Evolutionary conservation across 1,140 invertebrate genomes (phyloP), one percentile per base, ranked within the genome.

Genomic region (Babylonia areolata): DNA sequence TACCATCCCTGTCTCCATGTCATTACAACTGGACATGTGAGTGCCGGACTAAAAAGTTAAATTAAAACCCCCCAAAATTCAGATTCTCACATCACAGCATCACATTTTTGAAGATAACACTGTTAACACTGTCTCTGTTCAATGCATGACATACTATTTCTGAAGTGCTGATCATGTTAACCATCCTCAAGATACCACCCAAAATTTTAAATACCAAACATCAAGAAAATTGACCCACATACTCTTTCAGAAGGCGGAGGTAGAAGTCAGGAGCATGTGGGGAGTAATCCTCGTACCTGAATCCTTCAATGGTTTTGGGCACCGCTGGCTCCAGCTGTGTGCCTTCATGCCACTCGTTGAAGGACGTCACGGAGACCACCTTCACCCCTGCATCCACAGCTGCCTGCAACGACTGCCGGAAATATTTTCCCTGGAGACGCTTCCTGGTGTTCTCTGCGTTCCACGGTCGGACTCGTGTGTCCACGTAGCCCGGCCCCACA

Each of bases 301-400:
- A 90, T 75, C 82, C 81, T 84, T 87, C 40, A 64, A 87, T 87
- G 87, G 89, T 90, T 81, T 92, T 92, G 33, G 93, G 90, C 33
- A 94, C 85, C 3, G 95, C 95, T 78, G 94, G 91, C 88, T 95
- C 95, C 83, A 95, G 95, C 89, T 95, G 95, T 23, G 95, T 95
- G 12, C 95, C 95, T 91, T 95, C 95, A 85, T 95, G 95, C 95
- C 95, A 95, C 88, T 95, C 95, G 89, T 95, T 95, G 89, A 95
- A 95, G 12, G 94, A 95, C 20, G 95, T 95, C 28, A 95, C 94
- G 31, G 94, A 94, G 39, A 95, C 85, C 40, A 94, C 88, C 58
- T 87, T 80, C 42, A 94, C 93, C 12, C 89, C 81, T 40, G 91
- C 82, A 17, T 89, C 87, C 42, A 95, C 58, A 6, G 95, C 95